Conservation (phyloP, 1,140 invertebrate genomes). For the Tetramorium alpestre region DNA sequence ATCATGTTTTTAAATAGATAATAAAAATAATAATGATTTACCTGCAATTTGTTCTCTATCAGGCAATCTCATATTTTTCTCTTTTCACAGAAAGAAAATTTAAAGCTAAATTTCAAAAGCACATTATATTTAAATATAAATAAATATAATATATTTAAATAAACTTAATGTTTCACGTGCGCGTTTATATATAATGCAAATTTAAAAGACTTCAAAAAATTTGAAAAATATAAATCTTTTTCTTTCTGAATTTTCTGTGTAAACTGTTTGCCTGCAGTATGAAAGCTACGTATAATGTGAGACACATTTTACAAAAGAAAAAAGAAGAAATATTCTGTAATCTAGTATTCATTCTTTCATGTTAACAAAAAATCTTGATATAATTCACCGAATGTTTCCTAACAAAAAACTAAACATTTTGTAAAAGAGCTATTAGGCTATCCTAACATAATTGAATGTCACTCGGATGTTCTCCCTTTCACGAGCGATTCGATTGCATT, state of each 20-base stretch:
- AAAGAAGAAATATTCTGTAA: not conserved
- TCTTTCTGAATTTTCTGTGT: not conserved
- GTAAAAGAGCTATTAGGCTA: not conserved
- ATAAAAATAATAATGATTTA: not conserved
- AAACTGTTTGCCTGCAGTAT: not conserved
- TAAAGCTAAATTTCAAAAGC: not conserved
- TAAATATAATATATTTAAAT: conserved; percentile 1
- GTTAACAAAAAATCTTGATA: not conserved
- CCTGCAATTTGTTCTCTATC: not conserved
- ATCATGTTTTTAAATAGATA: not conserved
- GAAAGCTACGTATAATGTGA: not conserved
- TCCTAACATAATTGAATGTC: conserved; percentile 18
- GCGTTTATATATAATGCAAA: not conserved
- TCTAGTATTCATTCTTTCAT: not conserved
- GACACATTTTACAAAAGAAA: no score
- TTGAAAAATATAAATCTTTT: not conserved
- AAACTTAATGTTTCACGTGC: not conserved
- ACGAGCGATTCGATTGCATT: conserved; percentile 2
- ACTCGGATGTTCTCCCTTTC: not conserved
- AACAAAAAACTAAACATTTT: not conserved
- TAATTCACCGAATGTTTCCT: not conserved
- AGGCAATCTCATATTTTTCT: not conserved
- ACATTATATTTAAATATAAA: not conserved
- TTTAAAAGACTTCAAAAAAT: not conserved
- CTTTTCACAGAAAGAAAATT: not conserved